These are phyloP conservation scores for Bombus superbus DNA, from an alignment of 1,140 invertebrate genomes.

Conservation along the genomic window DNA sequence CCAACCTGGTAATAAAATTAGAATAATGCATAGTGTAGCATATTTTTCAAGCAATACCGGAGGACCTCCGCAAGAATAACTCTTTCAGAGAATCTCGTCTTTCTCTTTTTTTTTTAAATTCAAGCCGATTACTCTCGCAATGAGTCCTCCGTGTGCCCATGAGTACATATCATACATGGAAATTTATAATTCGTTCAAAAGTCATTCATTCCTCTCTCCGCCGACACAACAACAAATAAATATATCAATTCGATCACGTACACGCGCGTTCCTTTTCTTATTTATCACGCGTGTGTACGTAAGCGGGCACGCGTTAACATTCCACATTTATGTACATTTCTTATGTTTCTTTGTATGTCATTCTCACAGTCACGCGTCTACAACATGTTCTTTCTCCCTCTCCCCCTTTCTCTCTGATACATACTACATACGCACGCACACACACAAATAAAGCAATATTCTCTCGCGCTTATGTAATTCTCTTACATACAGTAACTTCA, in stretches of 20 bases:
- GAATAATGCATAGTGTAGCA: constrained; percentile 39
- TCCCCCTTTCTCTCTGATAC: not conserved
- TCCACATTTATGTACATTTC: constrained; percentile 68
- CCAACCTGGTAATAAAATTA: not conserved
- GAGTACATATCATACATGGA: constrained; percentile 42
- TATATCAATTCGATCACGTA: constrained; percentile 63
- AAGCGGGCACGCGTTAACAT: constrained; percentile 63
- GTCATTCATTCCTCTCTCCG: constrained; percentile 45
- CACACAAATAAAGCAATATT: not conserved
- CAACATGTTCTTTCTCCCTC: not conserved
- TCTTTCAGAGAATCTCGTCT: constrained; percentile 38
- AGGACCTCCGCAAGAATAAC: constrained; percentile 12
- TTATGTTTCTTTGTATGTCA: constrained; percentile 21
- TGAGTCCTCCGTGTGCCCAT: constrained; percentile 11
- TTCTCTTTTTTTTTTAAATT: not conserved
- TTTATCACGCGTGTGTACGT: constrained; percentile 39
- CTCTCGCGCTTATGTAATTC: not conserved
- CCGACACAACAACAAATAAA: constrained; percentile 72
- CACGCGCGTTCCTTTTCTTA: constrained; percentile 9
- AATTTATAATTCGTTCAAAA: constrained; percentile 48
- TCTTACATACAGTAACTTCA: not conserved
- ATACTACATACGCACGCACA: too few species aligned
- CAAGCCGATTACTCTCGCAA: constrained; percentile 12
- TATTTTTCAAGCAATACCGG: constrained; percentile 51
- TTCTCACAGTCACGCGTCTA: not conserved